These are phyloP conservation scores for Lepidochrysops patricia DNA, from an alignment of 2,888 invertebrate species.

Conservation along the genomic window DNA sequence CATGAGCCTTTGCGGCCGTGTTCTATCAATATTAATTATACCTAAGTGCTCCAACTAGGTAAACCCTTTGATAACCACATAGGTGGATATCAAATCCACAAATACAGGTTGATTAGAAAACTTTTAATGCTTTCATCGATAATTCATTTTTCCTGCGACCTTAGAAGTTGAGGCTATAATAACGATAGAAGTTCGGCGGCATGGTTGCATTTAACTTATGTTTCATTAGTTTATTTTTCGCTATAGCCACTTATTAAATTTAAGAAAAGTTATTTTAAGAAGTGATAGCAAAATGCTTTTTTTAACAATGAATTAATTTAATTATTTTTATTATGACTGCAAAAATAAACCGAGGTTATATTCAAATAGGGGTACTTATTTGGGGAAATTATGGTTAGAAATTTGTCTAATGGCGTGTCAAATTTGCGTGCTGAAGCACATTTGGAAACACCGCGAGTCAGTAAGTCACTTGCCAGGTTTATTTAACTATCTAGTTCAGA, in stretches of 20 bases:
- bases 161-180: neutral
- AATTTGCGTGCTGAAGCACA: conserved; percentile 56
- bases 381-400: conserved; percentile 33
- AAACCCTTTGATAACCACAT: conserved; percentile 9
- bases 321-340: too few species aligned
- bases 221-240: neutral
- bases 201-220: neutral
- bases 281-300: too few species aligned
- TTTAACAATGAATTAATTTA: too few species aligned
- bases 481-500: conserved; percentile 45
- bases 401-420: conserved; percentile 45
- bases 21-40: conserved; percentile 17
- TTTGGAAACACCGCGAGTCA: conserved; percentile 53
- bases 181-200: neutral
- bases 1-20: conserved; percentile 17
- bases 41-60: conserved; percentile 15
- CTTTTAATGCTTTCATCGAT: conserved; percentile 7
- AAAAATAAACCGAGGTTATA: neutral
- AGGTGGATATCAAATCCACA: conserved; percentile 3
- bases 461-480: conserved; percentile 44
- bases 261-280: too few species aligned
- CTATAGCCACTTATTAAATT: neutral
- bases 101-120: conserved; percentile 8
- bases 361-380: too few species aligned
- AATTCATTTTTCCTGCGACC: conserved; percentile 6